Conservation (phyloP, 2,888 invertebrate genomes). For the Tetragonisca angustula region DNA sequence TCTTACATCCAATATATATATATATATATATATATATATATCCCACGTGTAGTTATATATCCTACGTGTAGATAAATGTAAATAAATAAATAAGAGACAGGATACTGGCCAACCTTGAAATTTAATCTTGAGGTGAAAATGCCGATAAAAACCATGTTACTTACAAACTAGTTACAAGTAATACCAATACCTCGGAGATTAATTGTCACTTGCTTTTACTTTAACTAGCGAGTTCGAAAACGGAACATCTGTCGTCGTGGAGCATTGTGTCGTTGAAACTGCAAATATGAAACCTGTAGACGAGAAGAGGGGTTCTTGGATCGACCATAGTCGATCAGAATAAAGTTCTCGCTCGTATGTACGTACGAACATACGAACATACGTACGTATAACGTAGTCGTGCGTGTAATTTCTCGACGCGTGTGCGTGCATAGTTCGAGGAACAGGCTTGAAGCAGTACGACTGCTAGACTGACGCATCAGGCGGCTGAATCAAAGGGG, state of each 20-base stretch:
- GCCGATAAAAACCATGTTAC: not conserved
- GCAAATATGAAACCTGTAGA: slow-evolving; percentile 19
- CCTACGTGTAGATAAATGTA: too few species aligned
- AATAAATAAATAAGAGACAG: not conserved
- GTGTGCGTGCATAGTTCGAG: slow-evolving; percentile 7
- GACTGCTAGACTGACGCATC: slow-evolving; percentile 64
- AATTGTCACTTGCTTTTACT: not conserved
- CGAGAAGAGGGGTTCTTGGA: not conserved
- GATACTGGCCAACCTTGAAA: not conserved
- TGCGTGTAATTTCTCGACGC: not conserved
- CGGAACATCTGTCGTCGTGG: not conserved
- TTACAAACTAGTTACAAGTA: too few species aligned
- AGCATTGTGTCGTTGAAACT: not conserved
- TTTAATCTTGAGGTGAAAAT: not conserved
- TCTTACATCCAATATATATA: too few species aligned
- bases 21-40: too few species aligned
- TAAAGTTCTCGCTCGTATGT: not conserved
- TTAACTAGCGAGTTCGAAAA: not conserved
- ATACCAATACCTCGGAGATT: too few species aligned
- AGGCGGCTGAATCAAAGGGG: slow-evolving; percentile 53
- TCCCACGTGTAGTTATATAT: too few species aligned
- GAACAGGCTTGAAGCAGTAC: slow-evolving; percentile 64
- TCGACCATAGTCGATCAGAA: not conserved
- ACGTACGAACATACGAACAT: not conserved
- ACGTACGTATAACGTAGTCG: not conserved